A percentile compares a stretch with the other conserved stretches of the same genome.
These are phyloP conservation scores for Digitonthophagus gazella DNA, from an alignment of 2,888 invertebrate species.

Conservation along the genomic window DNA sequence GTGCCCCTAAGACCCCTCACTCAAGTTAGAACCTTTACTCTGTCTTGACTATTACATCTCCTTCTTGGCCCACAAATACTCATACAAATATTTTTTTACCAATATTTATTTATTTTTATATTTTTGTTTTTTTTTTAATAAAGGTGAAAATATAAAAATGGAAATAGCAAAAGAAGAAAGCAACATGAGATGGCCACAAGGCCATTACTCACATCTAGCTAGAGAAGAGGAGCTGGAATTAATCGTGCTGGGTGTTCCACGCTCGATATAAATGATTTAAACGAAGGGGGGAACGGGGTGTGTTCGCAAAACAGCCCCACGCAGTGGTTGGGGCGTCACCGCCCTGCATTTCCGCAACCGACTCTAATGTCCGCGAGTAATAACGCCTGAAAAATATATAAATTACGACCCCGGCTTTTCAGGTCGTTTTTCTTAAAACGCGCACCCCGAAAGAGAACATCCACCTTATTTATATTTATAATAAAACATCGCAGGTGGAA, in stretches of 20 bases:
- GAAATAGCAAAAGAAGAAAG: too few species aligned
- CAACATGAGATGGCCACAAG: too few species aligned
- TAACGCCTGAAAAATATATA: slow-evolving; percentile 46
- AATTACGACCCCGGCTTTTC: slow-evolving; percentile 36
- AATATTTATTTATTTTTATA: too few species aligned
- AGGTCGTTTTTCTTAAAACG: background rate
- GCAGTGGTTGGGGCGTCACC: slow-evolving; percentile 9
- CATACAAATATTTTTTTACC: too few species aligned
- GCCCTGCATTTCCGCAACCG: slow-evolving; percentile 8
- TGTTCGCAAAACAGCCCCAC: too few species aligned
- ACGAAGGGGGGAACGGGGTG: slow-evolving; percentile 32
- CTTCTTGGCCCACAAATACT: too few species aligned
- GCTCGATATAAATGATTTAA: slow-evolving; percentile 32
- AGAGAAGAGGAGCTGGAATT: slow-evolving; percentile 21
- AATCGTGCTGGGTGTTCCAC: slow-evolving; percentile 19
- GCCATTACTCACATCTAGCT: background rate
- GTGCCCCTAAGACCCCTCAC: too few species aligned
- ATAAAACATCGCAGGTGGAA: too few species aligned
- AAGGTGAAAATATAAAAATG: too few species aligned
- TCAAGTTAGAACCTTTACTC: background rate
- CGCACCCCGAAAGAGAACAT: too few species aligned
- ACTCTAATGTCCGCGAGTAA: slow-evolving; percentile 36
- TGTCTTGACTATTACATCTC: too few species aligned
- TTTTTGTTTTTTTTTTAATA: too few species aligned
- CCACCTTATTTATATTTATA: background rate